Evolutionary conservation across 2,797 vertebrate genomes (phyloP), one percentile per base, ranked within the genome.

Genomic region (Lepus oiostolus): DNA sequence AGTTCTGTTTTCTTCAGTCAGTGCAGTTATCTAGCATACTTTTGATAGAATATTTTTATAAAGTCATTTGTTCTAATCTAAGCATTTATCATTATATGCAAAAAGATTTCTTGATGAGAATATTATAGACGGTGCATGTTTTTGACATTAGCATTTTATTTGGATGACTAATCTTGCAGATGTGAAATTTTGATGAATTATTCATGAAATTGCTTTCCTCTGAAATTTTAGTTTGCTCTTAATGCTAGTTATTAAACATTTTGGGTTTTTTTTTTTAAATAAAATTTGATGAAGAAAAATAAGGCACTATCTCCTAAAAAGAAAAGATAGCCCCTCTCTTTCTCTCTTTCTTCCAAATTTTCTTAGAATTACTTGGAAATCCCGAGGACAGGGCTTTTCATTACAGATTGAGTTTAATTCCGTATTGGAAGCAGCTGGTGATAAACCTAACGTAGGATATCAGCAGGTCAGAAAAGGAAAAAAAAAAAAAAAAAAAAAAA

Each of bases 91-190:
- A 98, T 98, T 98, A 98, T 98, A 98, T 98, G 98, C 98, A 98
- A 98, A 98, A 98, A 98, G 98, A 98, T 98, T 98, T 98, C 98
- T 98, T 98, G 98, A 98, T 98, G 98, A 98, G 98, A 98, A 98
- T 98, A 98, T 98, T 98, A 98, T 98, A 98, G 98, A 98, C 94
- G 97, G 98, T 98, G 98, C 98, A 93, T 98, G 98, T 98, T 98
- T 98, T 98, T 98, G 98, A 98, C 98, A 98, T 98, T 98, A 98
- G 98, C 98, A 98, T 98, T 98, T 98, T 98, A 98, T 98, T 98
- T 98, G 98, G 98, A 98, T 98, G 98, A 98, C 98, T 98, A 98
- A 98, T 98, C 98, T 98, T 98, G 98, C 98, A 98, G 98, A 98
- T 98, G 98, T 98, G 98, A 98, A 98, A 98, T 98, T 98, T 98